Evolutionary conservation across 2,888 invertebrate genomes (phyloP).

Genomic region (Hermaeophaga mercurialis): DNA sequence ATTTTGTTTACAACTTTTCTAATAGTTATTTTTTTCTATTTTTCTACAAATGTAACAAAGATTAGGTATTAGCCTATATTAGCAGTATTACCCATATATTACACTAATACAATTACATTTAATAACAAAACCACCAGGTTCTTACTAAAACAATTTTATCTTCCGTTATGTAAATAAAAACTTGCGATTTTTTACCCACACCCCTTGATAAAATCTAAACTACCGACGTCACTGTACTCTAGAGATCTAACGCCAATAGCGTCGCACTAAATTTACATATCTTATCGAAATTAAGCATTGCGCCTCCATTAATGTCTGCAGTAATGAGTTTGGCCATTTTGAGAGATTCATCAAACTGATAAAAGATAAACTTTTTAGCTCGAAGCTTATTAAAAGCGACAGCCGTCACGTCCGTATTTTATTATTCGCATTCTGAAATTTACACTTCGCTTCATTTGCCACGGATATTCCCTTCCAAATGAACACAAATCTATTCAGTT

Average conservation of each 20-base stretch:
- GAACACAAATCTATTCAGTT: too few species aligned
- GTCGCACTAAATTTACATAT: constrained; percentile 22
- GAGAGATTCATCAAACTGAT: constrained; percentile 29
- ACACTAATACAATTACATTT: too few species aligned
- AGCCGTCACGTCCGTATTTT: constrained; percentile 26
- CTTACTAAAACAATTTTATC: too few species aligned
- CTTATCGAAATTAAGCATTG: constrained; percentile 28
- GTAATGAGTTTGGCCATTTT: constrained; percentile 26
- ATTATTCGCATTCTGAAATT: constrained; percentile 8
- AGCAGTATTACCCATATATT: too few species aligned
- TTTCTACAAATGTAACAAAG: too few species aligned
- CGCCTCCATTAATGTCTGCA: constrained; percentile 23
- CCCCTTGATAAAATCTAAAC: too few species aligned
- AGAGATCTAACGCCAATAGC: constrained; percentile 9
- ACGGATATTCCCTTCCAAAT: neutral
- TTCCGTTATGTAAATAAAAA: too few species aligned
- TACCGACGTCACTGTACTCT: neutral
- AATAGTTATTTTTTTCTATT: too few species aligned
- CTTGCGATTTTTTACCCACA: too few species aligned
- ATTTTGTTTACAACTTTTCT: too few species aligned
- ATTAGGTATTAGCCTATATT: too few species aligned
- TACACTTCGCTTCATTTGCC: neutral
- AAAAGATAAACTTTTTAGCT: constrained; percentile 17
- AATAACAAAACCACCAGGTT: too few species aligned
- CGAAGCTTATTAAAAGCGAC: constrained; percentile 32